phyloP scores from a whole-genome alignment of 2,113 vertebrate species.

The Pleuronectes platessa region DNA sequence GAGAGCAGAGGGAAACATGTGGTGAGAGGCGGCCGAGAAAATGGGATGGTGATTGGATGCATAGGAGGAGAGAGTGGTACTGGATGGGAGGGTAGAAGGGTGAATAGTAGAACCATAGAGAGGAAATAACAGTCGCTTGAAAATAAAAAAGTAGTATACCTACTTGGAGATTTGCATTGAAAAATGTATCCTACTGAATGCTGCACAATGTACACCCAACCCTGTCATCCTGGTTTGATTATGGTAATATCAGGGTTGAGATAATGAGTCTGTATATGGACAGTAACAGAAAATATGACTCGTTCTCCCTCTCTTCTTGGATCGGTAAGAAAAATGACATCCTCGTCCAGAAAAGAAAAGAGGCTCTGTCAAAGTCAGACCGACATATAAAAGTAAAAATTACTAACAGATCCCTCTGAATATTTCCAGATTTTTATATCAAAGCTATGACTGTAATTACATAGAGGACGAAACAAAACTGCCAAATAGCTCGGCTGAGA shows the following conservation, averaged over 20 bases:
- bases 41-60: background rate
- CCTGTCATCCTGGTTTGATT: background rate
- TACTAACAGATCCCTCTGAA: slow-evolving; percentile 59
- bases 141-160: background rate
- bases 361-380: slow-evolving; percentile 33
- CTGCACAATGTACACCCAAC: background rate
- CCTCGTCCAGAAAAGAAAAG: slow-evolving; percentile 16
- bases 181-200: background rate
- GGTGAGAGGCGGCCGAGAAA: background rate
- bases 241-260: slow-evolving; percentile 1
- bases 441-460: slow-evolving; percentile 65
- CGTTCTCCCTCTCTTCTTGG: slow-evolving; percentile 1
- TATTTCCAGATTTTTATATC: slow-evolving; percentile 65
- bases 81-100: background rate
- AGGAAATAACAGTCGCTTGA: background rate
- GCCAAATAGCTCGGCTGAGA: slow-evolving; percentile 41
- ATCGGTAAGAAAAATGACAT: slow-evolving; percentile 33
- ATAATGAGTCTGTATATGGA: slow-evolving; percentile 4
- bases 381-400: slow-evolving; percentile 58
- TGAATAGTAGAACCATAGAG: no score
- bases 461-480: slow-evolving; percentile 61
- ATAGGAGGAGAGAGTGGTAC: background rate
- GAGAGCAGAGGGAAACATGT: background rate
- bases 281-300: slow-evolving; percentile 1
- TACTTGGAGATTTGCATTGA: background rate